Evolutionary conservation across 2,797 vertebrate species (phyloP).

Genomic region (Peromyscus attwateri): DNA sequence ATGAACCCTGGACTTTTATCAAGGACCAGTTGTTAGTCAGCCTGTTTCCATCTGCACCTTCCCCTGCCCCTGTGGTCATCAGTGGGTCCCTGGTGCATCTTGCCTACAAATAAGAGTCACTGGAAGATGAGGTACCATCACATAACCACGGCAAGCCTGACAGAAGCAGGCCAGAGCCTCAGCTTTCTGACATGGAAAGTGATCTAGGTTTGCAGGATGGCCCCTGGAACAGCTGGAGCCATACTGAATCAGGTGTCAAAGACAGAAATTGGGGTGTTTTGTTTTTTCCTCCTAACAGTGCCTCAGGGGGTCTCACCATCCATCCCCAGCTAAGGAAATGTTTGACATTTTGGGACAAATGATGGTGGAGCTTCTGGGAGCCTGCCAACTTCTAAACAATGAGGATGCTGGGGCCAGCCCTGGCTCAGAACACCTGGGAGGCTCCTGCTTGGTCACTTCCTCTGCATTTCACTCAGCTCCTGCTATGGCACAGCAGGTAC

Average conservation of each 20-base stretch:
- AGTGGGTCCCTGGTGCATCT: background rate
- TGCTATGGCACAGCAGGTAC: background rate
- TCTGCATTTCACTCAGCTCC: background rate
- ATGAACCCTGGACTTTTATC: background rate
- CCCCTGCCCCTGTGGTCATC: background rate
- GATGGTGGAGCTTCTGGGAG: slow-evolving; percentile 67
- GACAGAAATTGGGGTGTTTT: background rate
- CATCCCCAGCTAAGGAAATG: slow-evolving; percentile 50
- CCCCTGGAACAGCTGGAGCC: background rate
- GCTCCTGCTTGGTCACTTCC: background rate
- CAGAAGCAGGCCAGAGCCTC: background rate
- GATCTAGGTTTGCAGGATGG: rapidly evolving
- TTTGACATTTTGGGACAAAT: slow-evolving; percentile 50
- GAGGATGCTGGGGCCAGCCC: slow-evolving; percentile 51
- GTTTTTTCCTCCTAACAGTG: background rate
- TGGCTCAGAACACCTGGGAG: slow-evolving; percentile 37
- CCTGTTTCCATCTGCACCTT: background rate
- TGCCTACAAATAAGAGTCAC: background rate
- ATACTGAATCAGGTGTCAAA: background rate
- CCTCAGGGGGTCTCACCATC: slow-evolving; percentile 35
- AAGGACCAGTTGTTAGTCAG: background rate
- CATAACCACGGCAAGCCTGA: background rate
- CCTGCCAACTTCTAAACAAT: slow-evolving; percentile 69
- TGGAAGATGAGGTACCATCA: background rate
- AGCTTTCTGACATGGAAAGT: background rate